Conservation (phyloP, 2,888 invertebrate genomes). For the Clistopyga incitator region DNA sequence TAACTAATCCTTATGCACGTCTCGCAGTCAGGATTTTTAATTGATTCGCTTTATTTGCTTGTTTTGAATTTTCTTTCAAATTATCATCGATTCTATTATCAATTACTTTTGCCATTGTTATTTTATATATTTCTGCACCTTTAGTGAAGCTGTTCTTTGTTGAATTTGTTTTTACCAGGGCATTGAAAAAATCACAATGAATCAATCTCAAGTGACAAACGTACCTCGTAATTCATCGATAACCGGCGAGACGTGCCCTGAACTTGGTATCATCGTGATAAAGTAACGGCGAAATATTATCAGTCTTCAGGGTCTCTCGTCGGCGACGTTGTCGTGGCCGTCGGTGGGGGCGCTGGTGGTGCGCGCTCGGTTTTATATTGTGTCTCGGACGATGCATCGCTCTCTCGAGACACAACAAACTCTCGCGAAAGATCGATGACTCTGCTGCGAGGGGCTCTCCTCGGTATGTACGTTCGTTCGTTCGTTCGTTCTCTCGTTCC, state of each 20-base stretch:
- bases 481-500: neutral
- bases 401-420: conserved; percentile 64
- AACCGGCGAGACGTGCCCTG: conserved; percentile 20
- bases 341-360: neutral
- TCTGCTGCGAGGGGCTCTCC: conserved; percentile 21
- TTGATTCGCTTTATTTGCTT: no score
- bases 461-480: neutral
- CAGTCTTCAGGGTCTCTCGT: conserved; percentile 7
- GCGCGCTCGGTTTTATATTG: conserved; percentile 57
- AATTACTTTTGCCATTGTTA: no score
- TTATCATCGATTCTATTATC: no score
- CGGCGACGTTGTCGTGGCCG: neutral
- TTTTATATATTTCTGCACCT: no score
- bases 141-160: no score
- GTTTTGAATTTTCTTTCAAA: no score
- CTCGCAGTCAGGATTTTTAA: neutral
- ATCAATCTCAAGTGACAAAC: no score
- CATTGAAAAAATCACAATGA: no score
- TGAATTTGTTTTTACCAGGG: no score
- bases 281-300: conserved; percentile 37
- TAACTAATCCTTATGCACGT: neutral
- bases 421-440: conserved; percentile 61
- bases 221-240: conserved; percentile 24
- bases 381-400: conserved; percentile 64
- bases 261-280: conserved; percentile 2